These are phyloP conservation scores for Therioaphis trifolii DNA, from an alignment of 2,888 invertebrate species.

Conservation along the genomic window DNA sequence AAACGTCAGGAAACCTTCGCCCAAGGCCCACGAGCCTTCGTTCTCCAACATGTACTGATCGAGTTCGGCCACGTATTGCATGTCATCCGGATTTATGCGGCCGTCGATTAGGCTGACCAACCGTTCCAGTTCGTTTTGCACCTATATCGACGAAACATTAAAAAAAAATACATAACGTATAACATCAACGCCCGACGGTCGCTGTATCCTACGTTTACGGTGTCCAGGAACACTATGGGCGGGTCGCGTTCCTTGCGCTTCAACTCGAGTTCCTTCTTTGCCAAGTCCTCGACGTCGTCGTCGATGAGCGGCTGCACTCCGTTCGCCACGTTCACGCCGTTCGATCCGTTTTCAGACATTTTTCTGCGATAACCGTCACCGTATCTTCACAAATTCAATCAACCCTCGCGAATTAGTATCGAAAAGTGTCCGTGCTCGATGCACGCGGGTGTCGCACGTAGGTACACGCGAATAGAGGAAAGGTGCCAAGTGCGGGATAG, in stretches of 20 bases:
- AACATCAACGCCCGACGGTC: background rate
- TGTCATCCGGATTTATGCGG: constrained; percentile 80
- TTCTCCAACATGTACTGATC: constrained; percentile 88
- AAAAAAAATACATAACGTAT: background rate
- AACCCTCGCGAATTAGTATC: background rate
- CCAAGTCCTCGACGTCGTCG: constrained; percentile 71
- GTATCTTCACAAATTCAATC: constrained; percentile 16
- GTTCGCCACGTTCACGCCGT: constrained; percentile 57
- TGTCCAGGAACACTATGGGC: constrained; percentile 81
- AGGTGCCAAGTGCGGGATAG: too few species aligned
- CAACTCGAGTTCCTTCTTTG: constrained; percentile 77
- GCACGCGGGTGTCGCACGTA: too few species aligned
- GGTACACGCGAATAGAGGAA: too few species aligned
- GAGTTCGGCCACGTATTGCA: constrained; percentile 82
- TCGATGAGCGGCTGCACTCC: constrained; percentile 62
- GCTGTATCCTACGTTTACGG: constrained; percentile 76
- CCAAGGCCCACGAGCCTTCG: constrained; percentile 92
- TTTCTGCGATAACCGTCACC: constrained; percentile 31
- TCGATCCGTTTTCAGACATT: constrained; percentile 65
- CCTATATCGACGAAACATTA: constrained; percentile 69
- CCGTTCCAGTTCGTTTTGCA: constrained; percentile 79
- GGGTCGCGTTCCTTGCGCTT: constrained; percentile 81
- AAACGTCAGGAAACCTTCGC: constrained; percentile 86
- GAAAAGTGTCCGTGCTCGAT: background rate
- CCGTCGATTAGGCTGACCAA: constrained; percentile 78